A percentile compares a stretch with the other conserved stretches of the same genome.
These are phyloP conservation scores for Lepidotrigona ventralis DNA, from an alignment of 1,140 invertebrate species.

Conservation along the genomic window DNA sequence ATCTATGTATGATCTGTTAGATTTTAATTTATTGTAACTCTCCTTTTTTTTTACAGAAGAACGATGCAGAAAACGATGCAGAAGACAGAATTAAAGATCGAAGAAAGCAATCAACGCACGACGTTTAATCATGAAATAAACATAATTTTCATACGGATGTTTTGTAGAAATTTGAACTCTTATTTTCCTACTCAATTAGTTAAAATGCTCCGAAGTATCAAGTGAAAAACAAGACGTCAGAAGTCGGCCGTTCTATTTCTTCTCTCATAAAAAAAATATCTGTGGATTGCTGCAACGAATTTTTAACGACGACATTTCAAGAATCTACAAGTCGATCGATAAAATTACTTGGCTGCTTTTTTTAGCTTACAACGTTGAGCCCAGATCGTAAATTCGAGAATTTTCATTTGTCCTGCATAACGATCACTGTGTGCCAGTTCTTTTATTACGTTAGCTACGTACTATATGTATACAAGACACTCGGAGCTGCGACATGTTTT, in stretches of 20 bases:
- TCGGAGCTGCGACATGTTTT: background rate
- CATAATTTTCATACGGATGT: background rate
- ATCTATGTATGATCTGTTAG: background rate
- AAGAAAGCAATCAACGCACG: background rate
- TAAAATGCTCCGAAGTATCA: too few species aligned
- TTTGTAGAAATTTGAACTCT: background rate
- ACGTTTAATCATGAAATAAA: background rate
- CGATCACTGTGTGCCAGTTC: background rate
- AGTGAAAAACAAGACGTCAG: background rate
- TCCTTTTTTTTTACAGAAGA: background rate
- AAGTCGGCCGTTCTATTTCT: background rate
- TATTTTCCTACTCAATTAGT: too few species aligned
- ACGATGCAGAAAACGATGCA: background rate
- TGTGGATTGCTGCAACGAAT: background rate
- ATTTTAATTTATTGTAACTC: background rate
- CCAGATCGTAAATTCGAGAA: background rate
- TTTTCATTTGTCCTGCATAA: slow-evolving; percentile 8
- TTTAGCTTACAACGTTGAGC: background rate
- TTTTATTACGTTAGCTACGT: background rate
- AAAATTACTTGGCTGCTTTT: slow-evolving; percentile 21
- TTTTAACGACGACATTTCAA: background rate
- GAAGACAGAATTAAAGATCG: background rate
- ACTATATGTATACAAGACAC: background rate
- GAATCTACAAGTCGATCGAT: slow-evolving; percentile 17
- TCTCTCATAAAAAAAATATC: background rate